phyloP scores from a whole-genome alignment of 2,797 vertebrate species.

The Macrochelys suwanniensis region DNA sequence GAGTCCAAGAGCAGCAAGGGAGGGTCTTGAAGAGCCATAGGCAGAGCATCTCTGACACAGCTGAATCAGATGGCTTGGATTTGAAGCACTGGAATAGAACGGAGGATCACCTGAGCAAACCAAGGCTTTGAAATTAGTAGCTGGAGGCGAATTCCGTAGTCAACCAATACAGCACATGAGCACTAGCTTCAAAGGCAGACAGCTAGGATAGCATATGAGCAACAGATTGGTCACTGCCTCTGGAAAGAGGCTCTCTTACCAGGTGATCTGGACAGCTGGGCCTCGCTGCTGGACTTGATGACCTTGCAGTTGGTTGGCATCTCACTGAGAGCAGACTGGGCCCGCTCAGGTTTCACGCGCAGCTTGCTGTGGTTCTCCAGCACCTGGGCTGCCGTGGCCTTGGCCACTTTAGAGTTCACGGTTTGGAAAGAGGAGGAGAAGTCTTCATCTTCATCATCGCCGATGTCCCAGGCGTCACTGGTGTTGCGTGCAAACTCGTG shows the following conservation, averaged over 20 bases:
- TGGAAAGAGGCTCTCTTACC: constrained; percentile 78
- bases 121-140: neutral
- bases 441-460: constrained; percentile 90
- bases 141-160: neutral
- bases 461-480: constrained; percentile 98
- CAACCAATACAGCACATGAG: fast-evolving
- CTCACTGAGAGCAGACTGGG: constrained; percentile 65
- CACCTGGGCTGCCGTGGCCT: constrained; percentile 79
- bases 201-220: neutral
- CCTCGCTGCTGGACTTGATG: constrained; percentile 92
- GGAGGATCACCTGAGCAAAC: neutral
- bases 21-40: neutral
- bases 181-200: neutral
- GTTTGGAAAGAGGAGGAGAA: constrained; percentile 83
- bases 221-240: neutral
- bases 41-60: neutral
- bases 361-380: constrained; percentile 83
- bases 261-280: constrained; percentile 88
- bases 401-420: constrained; percentile 84
- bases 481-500: constrained; percentile 97
- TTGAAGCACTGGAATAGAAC: neutral
- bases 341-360: constrained; percentile 79
- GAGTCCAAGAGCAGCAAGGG: neutral
- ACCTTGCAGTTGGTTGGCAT: constrained; percentile 87
- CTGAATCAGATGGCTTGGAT: neutral